These are phyloP conservation scores for Malurus elegans DNA, from an alignment of 2,113 vertebrate genomes.

Conservation along the genomic window DNA sequence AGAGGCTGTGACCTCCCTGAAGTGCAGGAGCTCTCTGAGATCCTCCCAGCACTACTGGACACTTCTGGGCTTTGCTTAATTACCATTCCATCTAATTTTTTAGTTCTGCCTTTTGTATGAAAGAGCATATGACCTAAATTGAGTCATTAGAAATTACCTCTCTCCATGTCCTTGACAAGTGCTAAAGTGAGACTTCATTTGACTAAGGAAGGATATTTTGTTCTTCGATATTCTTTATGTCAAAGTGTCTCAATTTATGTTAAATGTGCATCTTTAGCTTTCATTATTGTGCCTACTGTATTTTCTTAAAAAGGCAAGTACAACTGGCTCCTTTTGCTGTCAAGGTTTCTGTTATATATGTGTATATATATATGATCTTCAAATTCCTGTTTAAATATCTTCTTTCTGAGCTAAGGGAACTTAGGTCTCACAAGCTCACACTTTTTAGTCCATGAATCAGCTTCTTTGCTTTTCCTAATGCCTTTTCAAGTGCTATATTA, in stretches of 20 bases:
- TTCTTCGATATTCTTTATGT: not conserved
- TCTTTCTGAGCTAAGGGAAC: not conserved
- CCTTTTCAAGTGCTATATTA: slow-evolving; percentile 61
- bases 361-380: not conserved
- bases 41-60: not conserved
- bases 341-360: not conserved
- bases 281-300: not conserved
- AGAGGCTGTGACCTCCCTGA: not conserved
- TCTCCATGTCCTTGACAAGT: not conserved
- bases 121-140: not conserved
- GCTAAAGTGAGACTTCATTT: not conserved
- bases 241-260: not conserved
- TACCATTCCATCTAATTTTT: not conserved
- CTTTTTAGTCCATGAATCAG: slow-evolving; percentile 35
- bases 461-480: slow-evolving; percentile 34
- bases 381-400: slow-evolving; percentile 29
- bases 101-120: not conserved
- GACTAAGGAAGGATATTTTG: not conserved
- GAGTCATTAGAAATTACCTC: not conserved
- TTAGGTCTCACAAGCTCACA: slow-evolving; percentile 38
- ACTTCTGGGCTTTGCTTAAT: slow-evolving; percentile 27
- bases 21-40: not conserved
- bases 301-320: slow-evolving; percentile 1
- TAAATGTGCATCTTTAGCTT: not conserved
- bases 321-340: not conserved